Evolutionary conservation across 2,113 vertebrate genomes (phyloP).

Genomic region (Poeciliopsis occidentalis): DNA sequence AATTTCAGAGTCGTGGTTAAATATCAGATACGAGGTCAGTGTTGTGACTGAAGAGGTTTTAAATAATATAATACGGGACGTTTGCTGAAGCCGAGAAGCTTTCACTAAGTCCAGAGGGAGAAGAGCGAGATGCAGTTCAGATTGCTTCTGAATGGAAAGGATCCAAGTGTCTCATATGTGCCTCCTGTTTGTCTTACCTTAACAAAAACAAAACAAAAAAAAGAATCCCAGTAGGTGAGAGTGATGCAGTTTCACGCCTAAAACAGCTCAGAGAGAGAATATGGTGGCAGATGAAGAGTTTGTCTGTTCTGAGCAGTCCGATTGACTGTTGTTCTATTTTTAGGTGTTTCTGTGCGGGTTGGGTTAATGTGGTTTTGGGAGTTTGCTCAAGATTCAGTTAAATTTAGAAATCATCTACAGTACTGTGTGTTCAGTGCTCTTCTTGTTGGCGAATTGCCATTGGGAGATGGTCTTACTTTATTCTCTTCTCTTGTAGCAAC

Average conservation of each 20-base stretch:
- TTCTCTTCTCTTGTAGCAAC: slow-evolving; percentile 58
- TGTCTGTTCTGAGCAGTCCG: not conserved
- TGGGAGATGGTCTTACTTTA: not conserved
- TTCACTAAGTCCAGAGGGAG: slow-evolving; percentile 16
- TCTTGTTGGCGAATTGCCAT: slow-evolving; percentile 23
- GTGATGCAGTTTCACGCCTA: slow-evolving; percentile 12
- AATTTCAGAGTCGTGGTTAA: not conserved
- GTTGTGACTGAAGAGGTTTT: slow-evolving; percentile 9
- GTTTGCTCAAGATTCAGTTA: slow-evolving; percentile 19
- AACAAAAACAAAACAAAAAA: not conserved
- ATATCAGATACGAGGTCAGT: not conserved
- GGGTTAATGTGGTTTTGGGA: slow-evolving; percentile 21
- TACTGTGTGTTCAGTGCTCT: slow-evolving; percentile 3
- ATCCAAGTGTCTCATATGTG: slow-evolving; percentile 43
- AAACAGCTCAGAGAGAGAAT: slow-evolving; percentile 8
- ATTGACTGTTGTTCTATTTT: slow-evolving; percentile 26
- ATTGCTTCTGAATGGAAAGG: not conserved
- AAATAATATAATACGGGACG: not conserved
- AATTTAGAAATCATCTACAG: slow-evolving; percentile 10
- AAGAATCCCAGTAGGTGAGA: not conserved
- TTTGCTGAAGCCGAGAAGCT: not conserved
- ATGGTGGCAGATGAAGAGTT: not conserved
- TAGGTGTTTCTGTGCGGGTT: slow-evolving; percentile 38
- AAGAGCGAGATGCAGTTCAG: not conserved
- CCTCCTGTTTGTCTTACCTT: slow-evolving; percentile 56